These are phyloP conservation scores for Guaruba guarouba DNA, from an alignment of 2,113 vertebrate species.

Conservation along the genomic window DNA sequence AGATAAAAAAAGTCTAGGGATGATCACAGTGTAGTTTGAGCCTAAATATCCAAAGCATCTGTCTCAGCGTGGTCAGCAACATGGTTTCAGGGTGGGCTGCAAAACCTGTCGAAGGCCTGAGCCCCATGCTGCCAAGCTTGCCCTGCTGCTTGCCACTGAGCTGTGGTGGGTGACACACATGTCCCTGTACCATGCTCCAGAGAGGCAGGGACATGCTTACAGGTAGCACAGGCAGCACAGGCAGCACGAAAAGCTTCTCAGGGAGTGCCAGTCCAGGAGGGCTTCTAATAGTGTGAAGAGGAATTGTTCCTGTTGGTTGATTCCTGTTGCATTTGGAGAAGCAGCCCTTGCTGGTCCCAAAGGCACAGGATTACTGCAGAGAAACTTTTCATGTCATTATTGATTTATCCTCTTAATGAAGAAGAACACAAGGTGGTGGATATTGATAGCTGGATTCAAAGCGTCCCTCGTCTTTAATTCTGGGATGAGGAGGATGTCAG, in stretches of 20 bases:
- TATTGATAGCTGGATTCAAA: neutral
- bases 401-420: neutral
- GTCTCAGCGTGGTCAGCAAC: neutral
- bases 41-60: neutral
- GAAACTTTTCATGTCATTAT: neutral
- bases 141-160: neutral
- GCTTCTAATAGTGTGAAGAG: neutral
- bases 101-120: neutral
- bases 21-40: neutral
- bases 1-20: neutral
- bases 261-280: neutral
- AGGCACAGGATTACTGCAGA: neutral
- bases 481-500: neutral
- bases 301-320: neutral
- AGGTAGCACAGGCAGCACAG: neutral
- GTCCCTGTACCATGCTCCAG: fast-evolving
- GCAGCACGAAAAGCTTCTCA: neutral
- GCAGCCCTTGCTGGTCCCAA: neutral
- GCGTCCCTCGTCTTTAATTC: neutral
- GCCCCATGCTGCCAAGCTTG: neutral
- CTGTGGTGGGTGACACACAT: neutral
- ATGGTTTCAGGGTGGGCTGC: neutral
- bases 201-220: fast-evolving
- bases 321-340: neutral
- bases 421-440: neutral